phyloP scores from a whole-genome alignment of 2,797 vertebrate species.

The Cyclopterus lumpus region DNA sequence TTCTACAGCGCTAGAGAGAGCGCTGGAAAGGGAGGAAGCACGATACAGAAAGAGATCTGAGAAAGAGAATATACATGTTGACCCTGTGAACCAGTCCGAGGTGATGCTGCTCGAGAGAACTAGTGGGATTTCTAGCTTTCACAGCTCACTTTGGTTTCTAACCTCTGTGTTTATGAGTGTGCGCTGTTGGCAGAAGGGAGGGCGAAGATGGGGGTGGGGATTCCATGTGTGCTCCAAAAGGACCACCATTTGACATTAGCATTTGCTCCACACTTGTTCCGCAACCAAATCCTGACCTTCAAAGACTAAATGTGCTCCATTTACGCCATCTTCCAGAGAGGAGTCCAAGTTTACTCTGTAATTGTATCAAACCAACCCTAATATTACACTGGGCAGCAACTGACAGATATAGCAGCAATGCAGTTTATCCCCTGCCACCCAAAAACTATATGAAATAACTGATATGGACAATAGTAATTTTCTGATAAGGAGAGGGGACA shows the following conservation, averaged over 20 bases:
- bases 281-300: constrained; percentile 57
- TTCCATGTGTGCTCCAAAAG: constrained; percentile 29
- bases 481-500: constrained; percentile 11
- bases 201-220: background rate
- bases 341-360: constrained; percentile 43
- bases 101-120: constrained; percentile 33
- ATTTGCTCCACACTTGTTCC: constrained; percentile 32
- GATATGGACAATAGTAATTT: constrained; percentile 12
- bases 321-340: constrained; percentile 7
- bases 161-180: constrained; percentile 44
- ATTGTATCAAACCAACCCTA: constrained; percentile 47
- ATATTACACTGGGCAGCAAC: constrained; percentile 46
- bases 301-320: constrained; percentile 45
- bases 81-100: constrained; percentile 52
- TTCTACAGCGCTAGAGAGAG: constrained; percentile 5
- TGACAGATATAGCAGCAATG: constrained; percentile 28
- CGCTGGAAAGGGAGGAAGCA: background rate
- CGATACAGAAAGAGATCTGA: background rate
- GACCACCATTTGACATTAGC: constrained; percentile 60
- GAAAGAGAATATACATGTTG: constrained; percentile 30
- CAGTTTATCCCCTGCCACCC: constrained; percentile 39
- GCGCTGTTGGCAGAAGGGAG: background rate
- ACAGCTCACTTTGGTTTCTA: constrained; percentile 41
- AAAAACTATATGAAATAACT: constrained; percentile 29
- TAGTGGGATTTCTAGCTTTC: constrained; percentile 55